These are phyloP conservation scores for Xerus inauris DNA, from an alignment of 2,113 vertebrate species.

Conservation along the genomic window DNA sequence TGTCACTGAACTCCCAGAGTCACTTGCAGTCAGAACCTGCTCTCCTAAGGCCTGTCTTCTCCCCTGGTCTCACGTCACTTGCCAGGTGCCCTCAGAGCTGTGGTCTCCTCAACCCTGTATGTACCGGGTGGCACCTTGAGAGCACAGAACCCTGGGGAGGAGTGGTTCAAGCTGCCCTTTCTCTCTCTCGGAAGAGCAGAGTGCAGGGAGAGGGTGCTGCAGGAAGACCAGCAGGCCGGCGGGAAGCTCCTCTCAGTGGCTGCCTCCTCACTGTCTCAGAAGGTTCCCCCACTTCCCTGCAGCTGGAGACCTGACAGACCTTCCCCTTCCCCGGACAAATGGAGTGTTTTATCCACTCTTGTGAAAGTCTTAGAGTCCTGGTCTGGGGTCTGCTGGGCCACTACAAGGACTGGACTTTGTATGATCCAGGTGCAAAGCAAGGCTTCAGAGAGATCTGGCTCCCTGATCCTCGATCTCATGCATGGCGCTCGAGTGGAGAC, in stretches of 20 bases:
- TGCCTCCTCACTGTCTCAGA: not conserved
- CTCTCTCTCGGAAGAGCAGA: not conserved
- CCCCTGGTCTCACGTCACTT: not conserved
- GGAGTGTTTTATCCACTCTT: not conserved
- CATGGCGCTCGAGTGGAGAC: not conserved
- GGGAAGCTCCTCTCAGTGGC: rapidly evolving
- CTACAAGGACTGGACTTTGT: not conserved
- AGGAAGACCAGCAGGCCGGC: not conserved
- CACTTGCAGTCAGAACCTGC: not conserved
- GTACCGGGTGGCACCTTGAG: not conserved
- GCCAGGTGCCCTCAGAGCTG: slow-evolving; percentile 5
- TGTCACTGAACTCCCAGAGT: slow-evolving; percentile 89
- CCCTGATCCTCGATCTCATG: not conserved
- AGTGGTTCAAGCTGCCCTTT: not conserved
- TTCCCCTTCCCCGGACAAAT: not conserved
- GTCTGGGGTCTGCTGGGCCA: not conserved
- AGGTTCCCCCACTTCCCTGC: not conserved
- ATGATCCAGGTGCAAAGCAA: not conserved
- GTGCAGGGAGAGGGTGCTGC: not conserved
- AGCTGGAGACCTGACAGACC: not conserved
- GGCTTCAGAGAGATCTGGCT: not conserved
- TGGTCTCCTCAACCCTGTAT: not conserved
- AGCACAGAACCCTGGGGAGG: not conserved
- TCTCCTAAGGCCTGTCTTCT: slow-evolving; percentile 55
- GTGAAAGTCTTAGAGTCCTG: not conserved